Evolutionary conservation across 2,113 vertebrate genomes (phyloP).

Genomic region (Oophaga pumilio): DNA sequence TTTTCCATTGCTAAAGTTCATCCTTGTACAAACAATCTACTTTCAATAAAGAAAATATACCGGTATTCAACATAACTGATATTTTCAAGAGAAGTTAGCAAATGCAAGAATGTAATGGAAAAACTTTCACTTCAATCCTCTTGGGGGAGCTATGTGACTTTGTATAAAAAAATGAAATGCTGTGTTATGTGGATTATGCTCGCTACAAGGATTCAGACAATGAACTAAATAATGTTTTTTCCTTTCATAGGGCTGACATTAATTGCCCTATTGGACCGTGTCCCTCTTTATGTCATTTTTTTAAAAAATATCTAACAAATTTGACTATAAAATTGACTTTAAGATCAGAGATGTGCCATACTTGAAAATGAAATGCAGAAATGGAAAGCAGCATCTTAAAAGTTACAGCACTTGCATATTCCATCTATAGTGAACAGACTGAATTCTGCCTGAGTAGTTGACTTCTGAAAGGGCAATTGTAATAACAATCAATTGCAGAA

Average conservation of each 20-base stretch:
- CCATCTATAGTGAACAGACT: not conserved
- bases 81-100: not conserved
- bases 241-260: not conserved
- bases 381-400: not conserved
- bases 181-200: not conserved
- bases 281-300: not conserved
- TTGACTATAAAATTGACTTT: not conserved
- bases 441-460: not conserved
- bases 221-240: not conserved
- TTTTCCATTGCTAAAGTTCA: too few relatives aligned
- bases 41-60: not conserved
- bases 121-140: conserved; percentile 65
- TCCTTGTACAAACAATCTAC: not conserved
- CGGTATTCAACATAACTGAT: not conserved
- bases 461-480: not conserved
- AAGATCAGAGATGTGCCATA: not conserved
- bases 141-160: conserved; percentile 71
- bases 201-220: not conserved
- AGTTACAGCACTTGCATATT: not conserved
- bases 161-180: conserved; percentile 52
- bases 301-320: not conserved
- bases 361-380: not conserved
- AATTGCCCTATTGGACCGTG: conserved; percentile 23
- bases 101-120: not conserved
- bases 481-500: not conserved